Evolutionary conservation across 2,888 invertebrate species (phyloP), one percentile per base, ranked within the genome.

Genomic region (Herminia tarsipennalis): DNA sequence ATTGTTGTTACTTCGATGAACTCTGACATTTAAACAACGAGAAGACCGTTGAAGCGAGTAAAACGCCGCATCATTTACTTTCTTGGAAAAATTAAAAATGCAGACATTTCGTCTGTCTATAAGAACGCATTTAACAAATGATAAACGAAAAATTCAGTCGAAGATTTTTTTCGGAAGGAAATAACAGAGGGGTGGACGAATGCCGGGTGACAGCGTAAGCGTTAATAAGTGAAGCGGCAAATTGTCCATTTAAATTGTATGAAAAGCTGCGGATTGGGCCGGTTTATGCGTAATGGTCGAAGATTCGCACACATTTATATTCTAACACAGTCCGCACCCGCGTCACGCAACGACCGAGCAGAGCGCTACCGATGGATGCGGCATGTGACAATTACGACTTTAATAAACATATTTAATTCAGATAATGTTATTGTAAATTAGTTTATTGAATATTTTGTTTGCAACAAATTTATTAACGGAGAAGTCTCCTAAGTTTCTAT

Each of bases 241-340:
- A 83, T 80, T 81, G 77, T 72, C 69, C 72, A 70, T 74, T 74
- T 73, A 73, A 73, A 75, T 73, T 66, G 66, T 67, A 77, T 71
- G 72, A 66, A 71, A 69, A 70, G 70, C 69, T 61, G 61, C 50
- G 64, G 73, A 64, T 70, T 43, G 41, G 44, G 63, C 38, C 45
- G 58, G 57, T 56, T 70, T 66, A 56, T 63, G 59, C 66, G 60
- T 70, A 68, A 66, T 63, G 66, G 58, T 56, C 38, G 51, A 59
- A 61, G 60, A 57, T 47, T 51, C 56, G 44, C 50, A 43, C 38
- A 42, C 58, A 67, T 70, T 72, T 66, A 61, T 51, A 71, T 73
- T 68, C 66, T 33, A 58, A 25, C 22, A 49, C 38, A 52, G 49
- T 54, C 40, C 34, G 27, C 35, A 33, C 40, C 20, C 32, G 17